Percentiles rank a stretch among this genome's conserved stretches.
phyloP scores from a whole-genome alignment of 2,113 vertebrate genomes.

The Vidua macroura region DNA sequence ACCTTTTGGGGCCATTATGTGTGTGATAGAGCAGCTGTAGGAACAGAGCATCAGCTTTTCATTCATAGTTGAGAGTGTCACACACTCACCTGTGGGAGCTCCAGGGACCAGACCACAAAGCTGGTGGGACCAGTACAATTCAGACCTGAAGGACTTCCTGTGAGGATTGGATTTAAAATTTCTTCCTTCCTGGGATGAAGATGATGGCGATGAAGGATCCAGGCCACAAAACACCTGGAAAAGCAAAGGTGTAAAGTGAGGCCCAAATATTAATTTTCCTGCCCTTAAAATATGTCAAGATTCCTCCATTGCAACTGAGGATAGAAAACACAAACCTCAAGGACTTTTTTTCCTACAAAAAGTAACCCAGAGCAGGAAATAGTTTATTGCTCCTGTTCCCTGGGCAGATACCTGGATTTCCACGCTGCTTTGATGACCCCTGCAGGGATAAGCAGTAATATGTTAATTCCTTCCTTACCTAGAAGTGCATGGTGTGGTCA shows the following conservation, averaged over 20 bases:
- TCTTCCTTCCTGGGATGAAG: not conserved
- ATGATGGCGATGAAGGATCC: not conserved
- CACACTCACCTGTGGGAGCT: not conserved
- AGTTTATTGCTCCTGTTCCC: not conserved
- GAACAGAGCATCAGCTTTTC: not conserved
- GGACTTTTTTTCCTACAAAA: not conserved
- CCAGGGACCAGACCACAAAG: not conserved
- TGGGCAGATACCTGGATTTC: not conserved
- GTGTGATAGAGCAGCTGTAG: rapidly evolving
- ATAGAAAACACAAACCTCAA: not conserved
- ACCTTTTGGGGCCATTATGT: rapidly evolving
- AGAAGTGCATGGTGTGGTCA: not conserved
- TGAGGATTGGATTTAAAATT: not conserved
- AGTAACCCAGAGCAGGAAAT: not conserved
- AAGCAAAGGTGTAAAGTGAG: not conserved
- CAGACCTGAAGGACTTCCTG: not conserved
- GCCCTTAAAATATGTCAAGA: not conserved
- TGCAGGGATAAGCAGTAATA: conserved; percentile 24
- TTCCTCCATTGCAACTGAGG: not conserved
- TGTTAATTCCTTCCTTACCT: not conserved
- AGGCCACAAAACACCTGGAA: not conserved
- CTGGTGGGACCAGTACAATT: not conserved
- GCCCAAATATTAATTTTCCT: not conserved
- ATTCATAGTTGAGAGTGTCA: rapidly evolving
- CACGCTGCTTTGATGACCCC: conserved; percentile 19